These are phyloP conservation scores for Strigamia maritima DNA, from an alignment of 2,888 invertebrate genomes.

Conservation along the genomic window DNA sequence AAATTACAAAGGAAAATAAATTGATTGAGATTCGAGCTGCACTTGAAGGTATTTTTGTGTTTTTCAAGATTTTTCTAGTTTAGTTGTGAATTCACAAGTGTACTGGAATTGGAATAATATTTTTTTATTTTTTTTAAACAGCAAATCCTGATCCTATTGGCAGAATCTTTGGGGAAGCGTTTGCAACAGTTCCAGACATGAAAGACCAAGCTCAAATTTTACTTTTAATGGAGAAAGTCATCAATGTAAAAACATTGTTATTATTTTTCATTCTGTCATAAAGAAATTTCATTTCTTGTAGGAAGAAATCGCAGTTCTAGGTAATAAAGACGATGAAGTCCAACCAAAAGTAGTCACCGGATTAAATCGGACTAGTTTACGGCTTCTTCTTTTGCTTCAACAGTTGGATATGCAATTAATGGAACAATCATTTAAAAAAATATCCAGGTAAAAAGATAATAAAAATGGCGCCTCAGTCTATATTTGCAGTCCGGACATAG, in stretches of 20 bases:
- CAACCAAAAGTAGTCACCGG: background rate
- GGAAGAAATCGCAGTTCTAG: background rate
- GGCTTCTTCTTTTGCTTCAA: constrained; percentile 33
- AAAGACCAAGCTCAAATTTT: constrained; percentile 34
- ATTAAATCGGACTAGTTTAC: constrained; percentile 28
- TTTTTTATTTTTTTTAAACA: background rate
- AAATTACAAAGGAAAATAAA: background rate
- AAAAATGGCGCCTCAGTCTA: too few species aligned
- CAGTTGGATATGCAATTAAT: constrained; percentile 35
- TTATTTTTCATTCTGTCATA: background rate
- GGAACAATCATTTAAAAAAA: constrained; percentile 28
- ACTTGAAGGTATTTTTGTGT: background rate
- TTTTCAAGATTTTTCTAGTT: background rate
- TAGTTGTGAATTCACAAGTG: background rate
- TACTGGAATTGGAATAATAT: background rate
- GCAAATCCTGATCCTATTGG: constrained; percentile 36
- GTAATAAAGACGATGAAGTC: background rate
- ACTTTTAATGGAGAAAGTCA: constrained; percentile 30
- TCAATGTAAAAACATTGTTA: constrained; percentile 26
- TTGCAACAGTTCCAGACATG: constrained; percentile 34
- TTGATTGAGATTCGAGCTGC: background rate
- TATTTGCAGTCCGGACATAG: too few species aligned
- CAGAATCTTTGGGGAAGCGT: constrained; percentile 31
- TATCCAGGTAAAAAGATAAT: background rate
- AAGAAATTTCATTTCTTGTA: background rate